Conservation (phyloP, 1,140 invertebrate species). For the Centruroides vittatus region DNA sequence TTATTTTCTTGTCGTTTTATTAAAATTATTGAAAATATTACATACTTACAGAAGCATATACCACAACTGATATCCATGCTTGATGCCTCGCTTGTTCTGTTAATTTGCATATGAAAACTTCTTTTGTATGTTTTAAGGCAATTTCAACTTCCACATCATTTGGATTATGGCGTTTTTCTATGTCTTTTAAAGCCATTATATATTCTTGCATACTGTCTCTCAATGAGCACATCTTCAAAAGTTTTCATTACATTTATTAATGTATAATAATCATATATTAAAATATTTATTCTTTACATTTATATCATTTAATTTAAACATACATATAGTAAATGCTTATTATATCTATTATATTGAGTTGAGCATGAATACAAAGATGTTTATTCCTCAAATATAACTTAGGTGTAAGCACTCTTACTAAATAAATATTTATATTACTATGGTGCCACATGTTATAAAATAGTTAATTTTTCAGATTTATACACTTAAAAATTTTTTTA, state of each 20-base stretch:
- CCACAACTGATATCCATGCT: constrained; percentile 44
- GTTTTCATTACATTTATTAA: neutral
- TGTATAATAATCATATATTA: too few relatives aligned
- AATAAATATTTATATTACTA: too few relatives aligned
- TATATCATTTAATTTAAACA: too few relatives aligned
- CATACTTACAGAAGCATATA: constrained; percentile 37
- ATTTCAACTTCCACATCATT: constrained; percentile 27
- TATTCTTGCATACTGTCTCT: constrained; percentile 44
- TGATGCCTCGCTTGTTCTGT: constrained; percentile 42
- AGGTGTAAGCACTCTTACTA: too few relatives aligned
- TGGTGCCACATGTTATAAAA: too few relatives aligned
- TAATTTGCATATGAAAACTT: constrained; percentile 41
- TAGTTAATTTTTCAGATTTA: too few relatives aligned
- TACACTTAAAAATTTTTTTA: too few relatives aligned
- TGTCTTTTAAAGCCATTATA: constrained; percentile 35
- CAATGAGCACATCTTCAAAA: constrained; percentile 30
- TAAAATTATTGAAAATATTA: neutral
- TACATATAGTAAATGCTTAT: too few relatives aligned
- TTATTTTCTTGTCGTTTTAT: neutral
- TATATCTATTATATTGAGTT: too few relatives aligned
- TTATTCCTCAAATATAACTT: too few relatives aligned
- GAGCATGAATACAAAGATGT: too few relatives aligned
- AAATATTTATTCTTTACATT: too few relatives aligned
- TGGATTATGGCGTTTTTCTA: constrained; percentile 23
- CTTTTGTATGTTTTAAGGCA: constrained; percentile 33